Percentiles rank a stretch among this genome's conserved stretches.
Evolutionary conservation across 2,888 invertebrate species (phyloP).

Genomic region (Tetheella fluctuosa): DNA sequence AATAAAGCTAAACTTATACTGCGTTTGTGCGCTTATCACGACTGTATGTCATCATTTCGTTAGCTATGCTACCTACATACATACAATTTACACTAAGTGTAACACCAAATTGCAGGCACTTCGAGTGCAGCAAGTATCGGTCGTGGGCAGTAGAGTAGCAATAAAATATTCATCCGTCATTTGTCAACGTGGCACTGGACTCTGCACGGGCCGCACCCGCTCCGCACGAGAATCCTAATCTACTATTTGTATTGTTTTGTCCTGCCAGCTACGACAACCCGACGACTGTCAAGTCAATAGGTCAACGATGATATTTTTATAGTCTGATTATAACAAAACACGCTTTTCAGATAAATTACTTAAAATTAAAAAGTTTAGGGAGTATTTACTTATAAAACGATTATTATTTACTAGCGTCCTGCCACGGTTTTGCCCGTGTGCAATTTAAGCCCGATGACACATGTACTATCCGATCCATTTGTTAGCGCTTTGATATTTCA

Average conservation of each 20-base stretch:
- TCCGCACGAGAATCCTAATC: slow-evolving; percentile 40
- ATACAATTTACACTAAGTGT: slow-evolving; percentile 22
- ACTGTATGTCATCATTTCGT: slow-evolving; percentile 11
- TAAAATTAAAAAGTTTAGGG: no score
- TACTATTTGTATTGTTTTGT: slow-evolving; percentile 44
- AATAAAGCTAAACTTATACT: slow-evolving; percentile 17
- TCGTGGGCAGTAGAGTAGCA: slow-evolving; percentile 64
- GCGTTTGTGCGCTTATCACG: slow-evolving; percentile 1
- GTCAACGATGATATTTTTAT: background rate
- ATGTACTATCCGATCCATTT: no score
- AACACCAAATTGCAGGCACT: slow-evolving; percentile 43
- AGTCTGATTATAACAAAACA: background rate
- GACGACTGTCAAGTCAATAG: background rate
- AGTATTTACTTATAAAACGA: no score
- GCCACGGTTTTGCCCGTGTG: no score
- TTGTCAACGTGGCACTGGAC: slow-evolving; percentile 57
- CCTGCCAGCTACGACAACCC: slow-evolving; percentile 20
- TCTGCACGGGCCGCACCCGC: no score
- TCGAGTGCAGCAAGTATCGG: slow-evolving; percentile 44
- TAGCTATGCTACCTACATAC: slow-evolving; percentile 28
- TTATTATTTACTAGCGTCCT: no score
- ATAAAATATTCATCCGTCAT: slow-evolving; percentile 80
- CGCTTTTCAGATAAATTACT: no score
- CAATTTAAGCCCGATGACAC: no score
- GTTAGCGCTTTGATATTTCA: no score